phyloP scores from a whole-genome alignment of 2,113 vertebrate genomes.

The Scomber scombrus region DNA sequence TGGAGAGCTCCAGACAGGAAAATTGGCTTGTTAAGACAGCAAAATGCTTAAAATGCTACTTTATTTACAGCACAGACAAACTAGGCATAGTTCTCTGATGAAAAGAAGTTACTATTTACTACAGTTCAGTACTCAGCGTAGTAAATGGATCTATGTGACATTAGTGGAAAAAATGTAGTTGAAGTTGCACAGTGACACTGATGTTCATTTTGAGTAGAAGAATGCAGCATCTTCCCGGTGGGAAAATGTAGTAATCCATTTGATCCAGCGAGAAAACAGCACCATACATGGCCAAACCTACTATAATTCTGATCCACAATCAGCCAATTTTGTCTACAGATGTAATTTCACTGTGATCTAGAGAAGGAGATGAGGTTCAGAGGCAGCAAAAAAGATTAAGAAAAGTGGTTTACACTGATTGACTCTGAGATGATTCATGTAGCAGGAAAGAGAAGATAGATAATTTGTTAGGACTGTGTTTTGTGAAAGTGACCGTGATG shows the following conservation, averaged over 20 bases:
- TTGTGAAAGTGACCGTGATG: constrained; percentile 42
- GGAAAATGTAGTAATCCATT: constrained; percentile 47
- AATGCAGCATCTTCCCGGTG: constrained; percentile 50
- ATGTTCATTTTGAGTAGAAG: constrained; percentile 47
- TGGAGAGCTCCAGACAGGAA: constrained; percentile 61
- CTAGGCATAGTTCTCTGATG: background rate
- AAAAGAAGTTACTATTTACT: constrained; percentile 7
- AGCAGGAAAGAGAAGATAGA: background rate
- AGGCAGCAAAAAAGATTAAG: background rate
- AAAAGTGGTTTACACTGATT: background rate
- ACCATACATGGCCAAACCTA: constrained; percentile 48
- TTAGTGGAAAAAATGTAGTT: constrained; percentile 5
- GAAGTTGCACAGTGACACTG: constrained; percentile 38
- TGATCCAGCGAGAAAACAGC: constrained; percentile 53
- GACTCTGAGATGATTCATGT: constrained; percentile 4
- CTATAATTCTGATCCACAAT: constrained; percentile 29
- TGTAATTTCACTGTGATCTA: constrained; percentile 19
- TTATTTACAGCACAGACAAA: constrained; percentile 37
- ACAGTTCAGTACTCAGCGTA: background rate
- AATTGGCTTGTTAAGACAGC: constrained; percentile 43
- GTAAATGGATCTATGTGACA: constrained; percentile 20
- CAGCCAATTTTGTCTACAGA: constrained; percentile 35
- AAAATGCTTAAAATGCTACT: constrained; percentile 37
- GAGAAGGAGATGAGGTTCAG: constrained; percentile 7
- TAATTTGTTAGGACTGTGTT: background rate